Evolutionary conservation across 64 coral and sea anemone genomes (phyloP).

Genomic region (Pachyseris speciosa): DNA sequence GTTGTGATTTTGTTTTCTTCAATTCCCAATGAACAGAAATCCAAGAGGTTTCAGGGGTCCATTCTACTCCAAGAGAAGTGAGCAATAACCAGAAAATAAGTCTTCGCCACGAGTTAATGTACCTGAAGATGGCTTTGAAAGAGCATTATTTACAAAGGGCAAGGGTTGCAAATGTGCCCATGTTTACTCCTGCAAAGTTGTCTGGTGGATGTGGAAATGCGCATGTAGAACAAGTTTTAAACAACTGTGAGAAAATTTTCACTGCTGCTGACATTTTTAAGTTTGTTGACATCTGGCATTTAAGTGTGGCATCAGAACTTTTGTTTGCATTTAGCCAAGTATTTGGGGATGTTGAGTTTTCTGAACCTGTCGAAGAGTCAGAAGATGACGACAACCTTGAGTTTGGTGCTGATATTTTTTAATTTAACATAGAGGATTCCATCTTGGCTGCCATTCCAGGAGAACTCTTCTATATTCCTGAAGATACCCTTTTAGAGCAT

Average conservation of each 20-base stretch:
- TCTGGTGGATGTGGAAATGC: conserved; percentile 14
- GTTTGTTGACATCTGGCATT: conserved; percentile 64
- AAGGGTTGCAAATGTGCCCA: background rate
- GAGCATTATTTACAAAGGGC: background rate
- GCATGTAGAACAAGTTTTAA: conserved; percentile 14
- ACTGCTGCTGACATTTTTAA: conserved; percentile 10
- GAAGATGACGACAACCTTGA: background rate
- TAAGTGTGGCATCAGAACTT: conserved; percentile 26
- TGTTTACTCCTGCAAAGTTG: background rate
- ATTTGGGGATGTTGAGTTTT: conserved; percentile 39
- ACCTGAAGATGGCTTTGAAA: background rate
- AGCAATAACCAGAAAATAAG: background rate
- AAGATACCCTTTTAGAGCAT: no score
- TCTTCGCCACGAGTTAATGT: background rate
- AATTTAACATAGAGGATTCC: conserved; percentile 9
- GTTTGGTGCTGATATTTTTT: conserved; percentile 29
- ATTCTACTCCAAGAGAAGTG: background rate
- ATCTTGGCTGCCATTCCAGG: background rate
- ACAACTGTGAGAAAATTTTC: background rate
- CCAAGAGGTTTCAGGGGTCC: background rate
- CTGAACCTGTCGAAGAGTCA: background rate
- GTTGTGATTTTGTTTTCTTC: background rate
- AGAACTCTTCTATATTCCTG: no score
- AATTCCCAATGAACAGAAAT: background rate
- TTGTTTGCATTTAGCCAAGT: conserved; percentile 1